Evolutionary conservation across 2,888 invertebrate genomes (phyloP).

Genomic region (Hermodice carunculata): DNA sequence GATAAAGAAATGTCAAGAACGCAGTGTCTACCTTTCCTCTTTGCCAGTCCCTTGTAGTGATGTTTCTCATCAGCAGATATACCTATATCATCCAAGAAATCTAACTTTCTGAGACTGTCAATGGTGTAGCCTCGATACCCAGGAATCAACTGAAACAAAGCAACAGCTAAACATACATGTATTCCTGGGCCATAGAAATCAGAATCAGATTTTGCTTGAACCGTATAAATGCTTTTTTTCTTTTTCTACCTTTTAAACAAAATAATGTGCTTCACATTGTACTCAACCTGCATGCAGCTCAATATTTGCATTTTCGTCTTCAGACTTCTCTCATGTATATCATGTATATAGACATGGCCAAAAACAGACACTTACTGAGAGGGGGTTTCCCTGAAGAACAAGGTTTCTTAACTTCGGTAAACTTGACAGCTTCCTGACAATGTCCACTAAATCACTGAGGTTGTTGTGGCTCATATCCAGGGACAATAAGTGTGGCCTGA

Average conservation of each 20-base stretch:
- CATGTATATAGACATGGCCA: too few relatives aligned
- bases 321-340: too few relatives aligned
- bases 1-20: not conserved
- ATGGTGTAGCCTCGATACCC: slow-evolving; percentile 68
- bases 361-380: slow-evolving; percentile 54
- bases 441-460: slow-evolving; percentile 61
- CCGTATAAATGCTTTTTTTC: too few relatives aligned
- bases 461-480: slow-evolving; percentile 67
- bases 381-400: slow-evolving; percentile 65
- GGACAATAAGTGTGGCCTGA: slow-evolving; percentile 64
- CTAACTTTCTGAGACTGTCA: slow-evolving; percentile 60
- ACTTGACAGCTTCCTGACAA: slow-evolving; percentile 57
- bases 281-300: too few relatives aligned
- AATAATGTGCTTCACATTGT: too few relatives aligned
- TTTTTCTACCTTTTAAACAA: too few relatives aligned
- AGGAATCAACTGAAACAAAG: slow-evolving; percentile 56
- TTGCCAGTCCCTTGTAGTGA: slow-evolving; percentile 62
- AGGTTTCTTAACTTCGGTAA: slow-evolving; percentile 64
- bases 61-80: slow-evolving; percentile 68
- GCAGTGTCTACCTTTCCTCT: slow-evolving; percentile 53
- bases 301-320: too few relatives aligned
- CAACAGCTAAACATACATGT: not conserved
- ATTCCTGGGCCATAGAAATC: not conserved
- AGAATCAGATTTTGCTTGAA: too few relatives aligned
- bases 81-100: slow-evolving; percentile 63